phyloP scores from a whole-genome alignment of 2,113 vertebrate genomes.

The Myrmecophaga tridactyla region DNA sequence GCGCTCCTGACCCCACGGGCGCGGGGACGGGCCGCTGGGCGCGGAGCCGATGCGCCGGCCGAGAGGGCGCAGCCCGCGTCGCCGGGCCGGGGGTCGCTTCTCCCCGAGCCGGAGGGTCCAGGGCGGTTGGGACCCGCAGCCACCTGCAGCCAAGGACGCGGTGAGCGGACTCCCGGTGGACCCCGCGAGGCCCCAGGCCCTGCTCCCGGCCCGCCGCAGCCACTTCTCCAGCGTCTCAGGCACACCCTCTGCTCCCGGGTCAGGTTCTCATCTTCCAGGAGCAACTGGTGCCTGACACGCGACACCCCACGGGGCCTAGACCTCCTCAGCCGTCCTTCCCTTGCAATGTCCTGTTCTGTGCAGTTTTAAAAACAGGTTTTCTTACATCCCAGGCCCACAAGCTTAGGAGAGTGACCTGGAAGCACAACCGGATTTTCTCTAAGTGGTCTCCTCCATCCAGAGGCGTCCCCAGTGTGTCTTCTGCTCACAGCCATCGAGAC shows the following conservation, averaged over 20 bases:
- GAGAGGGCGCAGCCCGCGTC: no score
- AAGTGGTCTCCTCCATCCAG: rapidly evolving
- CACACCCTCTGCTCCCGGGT: not conserved
- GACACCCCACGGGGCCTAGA: rapidly evolving
- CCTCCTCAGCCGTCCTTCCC: not conserved
- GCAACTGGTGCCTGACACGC: rapidly evolving
- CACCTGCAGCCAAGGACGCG: no score
- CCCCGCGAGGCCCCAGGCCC: no score
- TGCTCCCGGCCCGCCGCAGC: no score
- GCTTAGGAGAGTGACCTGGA: not conserved
- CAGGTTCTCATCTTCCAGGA: not conserved
- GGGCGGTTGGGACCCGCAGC: no score
- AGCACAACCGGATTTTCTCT: not conserved
- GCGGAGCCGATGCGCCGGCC: no score
- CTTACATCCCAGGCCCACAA: rapidly evolving
- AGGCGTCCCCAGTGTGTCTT: not conserved
- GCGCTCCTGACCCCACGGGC: no score
- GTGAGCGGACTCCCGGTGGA: no score
- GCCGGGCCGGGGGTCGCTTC: no score
- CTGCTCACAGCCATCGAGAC: not conserved
- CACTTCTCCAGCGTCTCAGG: not conserved
- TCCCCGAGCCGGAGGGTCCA: no score
- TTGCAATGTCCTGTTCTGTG: rapidly evolving
- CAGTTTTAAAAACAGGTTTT: rapidly evolving
- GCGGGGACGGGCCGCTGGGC: no score